phyloP scores from a whole-genome alignment of 2,113 vertebrate species.

The Syngnathus typhle region DNA sequence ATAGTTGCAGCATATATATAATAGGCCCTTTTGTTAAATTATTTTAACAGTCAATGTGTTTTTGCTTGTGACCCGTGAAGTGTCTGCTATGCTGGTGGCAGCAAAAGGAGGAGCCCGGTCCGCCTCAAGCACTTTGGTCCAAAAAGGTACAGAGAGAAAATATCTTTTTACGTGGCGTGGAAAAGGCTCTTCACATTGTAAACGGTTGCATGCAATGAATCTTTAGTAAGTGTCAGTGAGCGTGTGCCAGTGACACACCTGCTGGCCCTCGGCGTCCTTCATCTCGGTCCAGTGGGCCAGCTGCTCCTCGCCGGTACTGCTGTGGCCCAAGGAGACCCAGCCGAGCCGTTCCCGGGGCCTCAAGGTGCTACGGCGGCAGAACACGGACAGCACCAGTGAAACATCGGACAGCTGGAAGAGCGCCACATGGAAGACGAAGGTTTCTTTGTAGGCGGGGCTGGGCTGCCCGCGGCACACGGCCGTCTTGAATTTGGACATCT shows the following conservation, averaged over 20 bases:
- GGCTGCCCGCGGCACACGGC: constrained; percentile 90
- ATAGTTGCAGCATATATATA: constrained; percentile 57
- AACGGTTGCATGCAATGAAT: constrained; percentile 33
- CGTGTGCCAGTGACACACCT: constrained; percentile 92
- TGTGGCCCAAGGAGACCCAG: constrained; percentile 91
- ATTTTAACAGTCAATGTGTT: constrained; percentile 51
- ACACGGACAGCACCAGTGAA: constrained; percentile 88
- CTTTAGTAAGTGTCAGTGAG: constrained; percentile 73
- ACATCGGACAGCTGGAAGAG: constrained; percentile 97
- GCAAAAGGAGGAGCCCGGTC: constrained; percentile 37
- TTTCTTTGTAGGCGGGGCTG: constrained; percentile 94
- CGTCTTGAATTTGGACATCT: constrained; percentile 97
- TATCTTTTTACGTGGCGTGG: constrained; percentile 6
- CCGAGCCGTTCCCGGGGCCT: constrained; percentile 89
- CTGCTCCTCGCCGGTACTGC: constrained; percentile 92
- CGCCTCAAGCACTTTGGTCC: constrained; percentile 55
- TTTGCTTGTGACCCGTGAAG: constrained; percentile 37
- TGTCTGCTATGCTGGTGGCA: constrained; percentile 62
- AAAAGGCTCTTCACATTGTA: constrained; percentile 40
- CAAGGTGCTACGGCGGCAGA: constrained; percentile 87
- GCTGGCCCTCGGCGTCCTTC: constrained; percentile 92
- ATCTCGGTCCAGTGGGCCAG: constrained; percentile 92
- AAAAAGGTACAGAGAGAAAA: constrained; percentile 25
- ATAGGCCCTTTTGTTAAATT: constrained; percentile 29
- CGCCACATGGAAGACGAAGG: constrained; percentile 93